These are phyloP conservation scores for Paguma larvata DNA, from an alignment of 2,797 vertebrate species.

Conservation along the genomic window DNA sequence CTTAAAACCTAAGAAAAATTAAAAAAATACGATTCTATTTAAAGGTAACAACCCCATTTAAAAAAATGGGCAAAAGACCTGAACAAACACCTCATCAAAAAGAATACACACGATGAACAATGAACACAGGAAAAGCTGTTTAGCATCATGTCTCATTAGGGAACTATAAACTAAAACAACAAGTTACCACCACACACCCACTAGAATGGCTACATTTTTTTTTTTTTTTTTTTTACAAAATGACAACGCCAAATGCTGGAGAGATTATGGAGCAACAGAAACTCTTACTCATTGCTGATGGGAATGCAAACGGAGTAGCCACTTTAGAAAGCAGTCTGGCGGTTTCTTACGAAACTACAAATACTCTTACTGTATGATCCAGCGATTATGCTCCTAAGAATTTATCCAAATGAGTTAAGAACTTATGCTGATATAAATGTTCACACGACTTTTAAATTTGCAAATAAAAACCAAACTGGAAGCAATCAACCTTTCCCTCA, in stretches of 20 bases:
- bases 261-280: neutral
- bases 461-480: neutral
- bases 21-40: no score
- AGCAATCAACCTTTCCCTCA: neutral
- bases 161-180: neutral
- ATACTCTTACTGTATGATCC: neutral
- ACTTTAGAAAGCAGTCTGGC: neutral
- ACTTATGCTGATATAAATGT: neutral
- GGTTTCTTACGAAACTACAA: neutral
- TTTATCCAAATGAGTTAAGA: neutral
- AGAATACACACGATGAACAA: neutral
- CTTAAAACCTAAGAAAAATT: neutral
- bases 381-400: neutral
- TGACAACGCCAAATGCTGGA: neutral
- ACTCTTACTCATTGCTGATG: neutral
- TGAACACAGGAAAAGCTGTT: neutral
- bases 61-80: neutral
- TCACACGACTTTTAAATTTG: neutral
- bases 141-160: neutral
- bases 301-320: neutral
- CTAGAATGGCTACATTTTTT: neutral
- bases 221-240: neutral
- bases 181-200: neutral
- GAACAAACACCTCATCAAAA: neutral
- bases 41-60: neutral